phyloP scores from a whole-genome alignment of 2,113 vertebrate genomes.

The Crotalus viridis region DNA sequence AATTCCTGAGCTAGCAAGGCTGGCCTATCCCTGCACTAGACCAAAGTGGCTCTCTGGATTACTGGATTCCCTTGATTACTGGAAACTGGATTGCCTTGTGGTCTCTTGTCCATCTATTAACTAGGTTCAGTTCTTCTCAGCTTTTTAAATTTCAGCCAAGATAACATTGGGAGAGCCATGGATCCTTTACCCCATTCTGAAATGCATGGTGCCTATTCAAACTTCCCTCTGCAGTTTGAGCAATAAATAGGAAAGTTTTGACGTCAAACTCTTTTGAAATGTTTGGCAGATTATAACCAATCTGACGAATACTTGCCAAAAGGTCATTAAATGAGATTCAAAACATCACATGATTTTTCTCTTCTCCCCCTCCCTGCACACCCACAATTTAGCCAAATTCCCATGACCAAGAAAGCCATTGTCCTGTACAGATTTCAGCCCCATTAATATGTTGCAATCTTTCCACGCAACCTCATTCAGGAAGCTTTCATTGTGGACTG shows the following conservation, averaged over 20 bases:
- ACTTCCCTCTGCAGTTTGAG: background rate
- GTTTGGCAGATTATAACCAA: background rate
- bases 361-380: fast-evolving
- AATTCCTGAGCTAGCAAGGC: too few species aligned
- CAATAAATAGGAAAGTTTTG: background rate
- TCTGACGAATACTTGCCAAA: background rate
- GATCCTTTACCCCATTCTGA: background rate
- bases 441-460: background rate
- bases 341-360: background rate
- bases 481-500: background rate
- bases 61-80: background rate
- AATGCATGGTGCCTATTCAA: background rate
- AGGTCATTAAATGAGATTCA: conserved; percentile 19
- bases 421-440: background rate
- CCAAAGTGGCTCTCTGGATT: background rate
- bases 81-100: background rate
- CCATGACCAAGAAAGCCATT: background rate
- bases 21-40: too few species aligned
- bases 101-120: background rate
- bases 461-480: background rate
- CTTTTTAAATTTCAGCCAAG: background rate
- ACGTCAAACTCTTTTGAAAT: background rate
- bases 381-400: background rate
- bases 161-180: background rate
- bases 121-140: background rate